A percentile compares a stretch with the other conserved stretches of the same genome.
Evolutionary conservation across 2,888 invertebrate genomes (phyloP).

Genomic region (Lottia scabra): DNA sequence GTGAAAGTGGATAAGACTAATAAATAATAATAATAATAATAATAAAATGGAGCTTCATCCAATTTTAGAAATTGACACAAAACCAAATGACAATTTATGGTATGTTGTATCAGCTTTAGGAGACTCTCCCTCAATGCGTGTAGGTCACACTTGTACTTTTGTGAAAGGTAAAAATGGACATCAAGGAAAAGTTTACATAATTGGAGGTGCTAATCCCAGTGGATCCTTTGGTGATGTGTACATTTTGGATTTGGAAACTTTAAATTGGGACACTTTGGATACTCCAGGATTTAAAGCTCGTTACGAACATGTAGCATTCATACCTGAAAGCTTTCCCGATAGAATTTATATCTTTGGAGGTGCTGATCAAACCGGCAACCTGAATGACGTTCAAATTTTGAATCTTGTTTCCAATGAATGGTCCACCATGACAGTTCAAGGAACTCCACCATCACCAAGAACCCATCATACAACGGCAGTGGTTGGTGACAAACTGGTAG

Average conservation of each 20-base stretch:
- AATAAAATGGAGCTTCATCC: conserved; percentile 65
- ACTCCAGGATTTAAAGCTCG: conserved; percentile 58
- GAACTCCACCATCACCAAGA: conserved; percentile 59
- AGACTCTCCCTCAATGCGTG: conserved; percentile 64
- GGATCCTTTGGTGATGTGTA: conserved; percentile 65
- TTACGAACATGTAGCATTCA: conserved; percentile 67
- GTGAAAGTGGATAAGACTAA: too few relatives aligned
- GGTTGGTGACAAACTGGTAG: conserved; percentile 56
- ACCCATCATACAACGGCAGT: conserved; percentile 58
- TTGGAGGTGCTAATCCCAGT: conserved; percentile 69
- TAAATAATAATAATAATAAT: too few relatives aligned
- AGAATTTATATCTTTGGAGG: conserved; percentile 67
- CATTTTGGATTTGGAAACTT: conserved; percentile 61
- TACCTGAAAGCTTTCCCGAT: conserved; percentile 43
- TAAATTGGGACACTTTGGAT: conserved; percentile 63
- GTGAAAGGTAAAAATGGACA: conserved; percentile 43
- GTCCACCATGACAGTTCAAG: conserved; percentile 45
- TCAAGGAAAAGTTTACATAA: conserved; percentile 59
- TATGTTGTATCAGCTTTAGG: conserved; percentile 65
- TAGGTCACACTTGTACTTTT: conserved; percentile 64
- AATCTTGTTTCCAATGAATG: conserved; percentile 54
- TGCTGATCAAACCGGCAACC: conserved; percentile 63
- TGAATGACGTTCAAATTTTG: conserved; percentile 64
- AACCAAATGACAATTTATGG: conserved; percentile 63
- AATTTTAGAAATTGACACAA: conserved; percentile 54